A percentile compares a stretch with the other conserved stretches of the same genome.
Conservation (phyloP, 1,140 invertebrate species). For the Drosophila athabasca region DNA sequence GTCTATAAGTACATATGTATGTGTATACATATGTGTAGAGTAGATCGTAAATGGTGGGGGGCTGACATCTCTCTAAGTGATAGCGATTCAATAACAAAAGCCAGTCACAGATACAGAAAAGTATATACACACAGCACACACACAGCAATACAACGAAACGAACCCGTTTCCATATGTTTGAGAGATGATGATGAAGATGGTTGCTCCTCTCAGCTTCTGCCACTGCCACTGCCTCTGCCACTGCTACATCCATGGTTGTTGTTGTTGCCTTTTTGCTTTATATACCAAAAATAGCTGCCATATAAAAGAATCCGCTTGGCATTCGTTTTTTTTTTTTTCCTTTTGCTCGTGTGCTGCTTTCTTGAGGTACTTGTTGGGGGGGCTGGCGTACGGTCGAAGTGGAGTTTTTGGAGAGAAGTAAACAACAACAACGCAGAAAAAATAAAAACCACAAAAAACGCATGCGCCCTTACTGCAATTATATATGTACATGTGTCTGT, state of each 20-base stretch:
- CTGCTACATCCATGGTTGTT: slow-evolving; percentile 45
- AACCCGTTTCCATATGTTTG: slow-evolving; percentile 80
- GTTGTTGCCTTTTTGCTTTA: slow-evolving; percentile 67
- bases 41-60: not conserved
- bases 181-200: slow-evolving; percentile 14
- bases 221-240: slow-evolving; percentile 7
- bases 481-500: slow-evolving; percentile 23
- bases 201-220: slow-evolving; percentile 16
- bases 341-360: slow-evolving; percentile 1
- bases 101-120: slow-evolving; percentile 56
- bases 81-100: slow-evolving; percentile 75
- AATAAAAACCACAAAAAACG: slow-evolving; percentile 57
- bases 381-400: slow-evolving; percentile 37
- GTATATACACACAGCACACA: slow-evolving; percentile 26
- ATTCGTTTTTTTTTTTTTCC: too few relatives aligned
- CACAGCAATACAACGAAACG: slow-evolving; percentile 15
- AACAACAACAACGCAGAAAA: slow-evolving; percentile 44
- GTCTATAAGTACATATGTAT: slow-evolving; percentile 1
- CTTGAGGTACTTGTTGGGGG: slow-evolving; percentile 67
- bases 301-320: not conserved
- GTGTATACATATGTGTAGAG: not conserved
- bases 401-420: not conserved
- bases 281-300: slow-evolving; percentile 44
- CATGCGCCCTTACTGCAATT: slow-evolving; percentile 55
- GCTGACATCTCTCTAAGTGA: slow-evolving; percentile 10